Evolutionary conservation across 2,113 vertebrate genomes (phyloP), one percentile per base, ranked within the genome.

Genomic region (Vicugna pacos): DNA sequence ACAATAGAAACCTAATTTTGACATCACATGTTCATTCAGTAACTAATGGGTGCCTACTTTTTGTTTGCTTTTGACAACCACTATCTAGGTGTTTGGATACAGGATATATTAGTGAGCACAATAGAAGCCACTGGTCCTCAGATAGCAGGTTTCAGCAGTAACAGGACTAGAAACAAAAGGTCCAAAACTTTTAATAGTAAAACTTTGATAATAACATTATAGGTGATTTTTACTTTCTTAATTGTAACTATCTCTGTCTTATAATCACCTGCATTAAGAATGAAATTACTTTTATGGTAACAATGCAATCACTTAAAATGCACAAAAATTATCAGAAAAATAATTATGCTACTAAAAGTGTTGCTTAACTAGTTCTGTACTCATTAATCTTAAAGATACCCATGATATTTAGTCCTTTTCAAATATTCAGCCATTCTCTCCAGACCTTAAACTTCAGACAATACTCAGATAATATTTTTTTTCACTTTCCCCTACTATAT

Each of bases 31-130:
- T 87, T n/a, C 4, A 62, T 2, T 38, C 3, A 64, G 4, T 89
- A 38, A 35, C 2, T 28, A 26, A 42, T 54, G 4, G 56, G 4
- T 16, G 6, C 3, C 4, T 62, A 2, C 0, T 3, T 72, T 32
- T 50, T 70, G 20, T 32, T 50, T 72, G 2, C 32, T 84, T 35
- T 80, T 87, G 16, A 1, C 8, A 83, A 60, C 0, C 1, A 15
- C 12, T 79, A 2, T 56, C 2, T 48, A 64, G 10, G 48, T 52
- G 35, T 50, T 30, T 77, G 20, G 14, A 52, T 32, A 73, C 67
- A 17, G 20, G 14, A 52, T 32, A 73, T 72, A 17, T 56, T 69
- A 50, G 13, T 73, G 17, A 72, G 8, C 7, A 73, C 60, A 84
- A 19, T 70, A 26, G 24, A 89, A 84, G 22, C 0, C 2, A 1